phyloP scores from a whole-genome alignment of 2,113 vertebrate genomes.

The Peucedramus taeniatus region DNA sequence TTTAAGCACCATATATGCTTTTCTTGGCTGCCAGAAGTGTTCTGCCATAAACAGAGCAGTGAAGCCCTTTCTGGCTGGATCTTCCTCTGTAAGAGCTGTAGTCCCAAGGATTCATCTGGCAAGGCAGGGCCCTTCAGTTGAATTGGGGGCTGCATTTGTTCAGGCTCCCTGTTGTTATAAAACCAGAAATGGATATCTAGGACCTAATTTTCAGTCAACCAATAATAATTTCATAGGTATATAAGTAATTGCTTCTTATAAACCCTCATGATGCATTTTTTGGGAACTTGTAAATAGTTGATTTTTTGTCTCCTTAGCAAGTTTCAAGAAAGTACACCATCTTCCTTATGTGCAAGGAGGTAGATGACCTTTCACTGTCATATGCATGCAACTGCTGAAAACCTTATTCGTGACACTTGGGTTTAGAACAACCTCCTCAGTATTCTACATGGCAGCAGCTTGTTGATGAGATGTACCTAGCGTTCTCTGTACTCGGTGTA shows the following conservation, averaged over 20 bases:
- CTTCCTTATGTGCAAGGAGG: not conserved
- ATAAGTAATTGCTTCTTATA: not conserved
- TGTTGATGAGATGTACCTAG: not conserved
- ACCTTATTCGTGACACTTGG: not conserved
- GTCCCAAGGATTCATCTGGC: not conserved
- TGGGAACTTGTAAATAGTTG: not conserved
- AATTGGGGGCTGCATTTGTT: not conserved
- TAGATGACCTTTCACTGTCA: not conserved
- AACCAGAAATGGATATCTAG: not conserved
- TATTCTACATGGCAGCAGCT: not conserved
- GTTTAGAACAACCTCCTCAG: not conserved
- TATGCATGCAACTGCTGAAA: not conserved
- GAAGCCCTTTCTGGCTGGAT: not conserved
- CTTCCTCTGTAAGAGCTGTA: not conserved
- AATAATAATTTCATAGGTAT: not conserved
- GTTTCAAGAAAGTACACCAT: not conserved
- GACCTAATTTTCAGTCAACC: not conserved
- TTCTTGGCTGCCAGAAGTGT: accelerated
- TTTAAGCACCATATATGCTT: not conserved
- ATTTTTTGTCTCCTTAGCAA: not conserved
- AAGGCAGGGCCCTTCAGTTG: accelerated
- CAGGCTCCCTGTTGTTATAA: not conserved
- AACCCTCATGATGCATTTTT: not conserved
- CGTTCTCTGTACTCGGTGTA: not conserved
- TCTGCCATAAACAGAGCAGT: not conserved